Evolutionary conservation across 2,113 vertebrate species (phyloP).

Genomic region (Corythoichthys haematopterus): DNA sequence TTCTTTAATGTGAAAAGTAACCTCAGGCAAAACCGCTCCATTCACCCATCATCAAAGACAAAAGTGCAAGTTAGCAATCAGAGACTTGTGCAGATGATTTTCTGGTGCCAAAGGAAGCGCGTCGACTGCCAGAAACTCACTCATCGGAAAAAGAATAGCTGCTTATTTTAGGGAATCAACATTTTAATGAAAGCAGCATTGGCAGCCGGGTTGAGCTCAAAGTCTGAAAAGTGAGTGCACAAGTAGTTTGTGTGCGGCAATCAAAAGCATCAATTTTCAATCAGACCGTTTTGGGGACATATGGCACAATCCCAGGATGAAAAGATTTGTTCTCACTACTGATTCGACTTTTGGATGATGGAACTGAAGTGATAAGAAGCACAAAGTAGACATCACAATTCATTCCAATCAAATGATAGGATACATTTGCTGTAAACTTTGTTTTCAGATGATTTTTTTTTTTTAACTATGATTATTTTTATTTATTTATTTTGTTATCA

Average conservation of each 20-base stretch:
- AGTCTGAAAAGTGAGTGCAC: slow-evolving; percentile 9
- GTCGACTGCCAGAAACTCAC: slow-evolving; percentile 25
- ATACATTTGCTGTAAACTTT: background rate
- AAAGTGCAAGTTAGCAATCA: slow-evolving; percentile 6
- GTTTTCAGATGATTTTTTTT: background rate
- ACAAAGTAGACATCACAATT: background rate
- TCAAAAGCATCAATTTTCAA: slow-evolving; percentile 38
- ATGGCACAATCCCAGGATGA: slow-evolving; percentile 34
- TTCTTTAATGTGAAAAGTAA: background rate
- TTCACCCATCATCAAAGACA: slow-evolving; percentile 1
- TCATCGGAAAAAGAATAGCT: slow-evolving; percentile 32
- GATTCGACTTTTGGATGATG: slow-evolving; percentile 33
- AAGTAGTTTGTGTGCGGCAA: slow-evolving; percentile 32
- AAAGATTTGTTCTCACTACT: slow-evolving; percentile 11
- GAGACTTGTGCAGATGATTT: slow-evolving; percentile 9
- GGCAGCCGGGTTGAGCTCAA: slow-evolving; percentile 14
- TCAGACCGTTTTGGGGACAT: slow-evolving; percentile 28
- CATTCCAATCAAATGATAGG: background rate
- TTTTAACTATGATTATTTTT: too few species aligned
- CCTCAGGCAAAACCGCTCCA: background rate
- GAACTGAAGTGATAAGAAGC: slow-evolving; percentile 24
- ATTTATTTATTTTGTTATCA: too few species aligned
- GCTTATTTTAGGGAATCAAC: slow-evolving; percentile 40
- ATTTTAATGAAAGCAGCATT: slow-evolving; percentile 41
- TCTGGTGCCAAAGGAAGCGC: slow-evolving; percentile 16